Percentiles rank a stretch among this genome's conserved stretches.
These are phyloP conservation scores for Sebastiscus tertius DNA, from an alignment of 2,797 vertebrate genomes.

Conservation along the genomic window DNA sequence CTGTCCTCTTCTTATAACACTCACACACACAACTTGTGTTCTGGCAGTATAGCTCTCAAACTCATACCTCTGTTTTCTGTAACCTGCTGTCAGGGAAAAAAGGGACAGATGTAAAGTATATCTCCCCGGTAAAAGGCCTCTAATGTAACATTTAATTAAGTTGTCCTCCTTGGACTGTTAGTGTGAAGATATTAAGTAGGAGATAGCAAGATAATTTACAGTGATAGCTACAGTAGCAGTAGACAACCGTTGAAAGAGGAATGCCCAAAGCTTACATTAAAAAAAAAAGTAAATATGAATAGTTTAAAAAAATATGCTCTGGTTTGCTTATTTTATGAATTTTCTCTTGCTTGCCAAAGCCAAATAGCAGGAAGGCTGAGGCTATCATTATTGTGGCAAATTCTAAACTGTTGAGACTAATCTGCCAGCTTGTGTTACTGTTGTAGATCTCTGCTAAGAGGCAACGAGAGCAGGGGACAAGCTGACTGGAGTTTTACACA, in stretches of 20 bases:
- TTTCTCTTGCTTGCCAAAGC: constrained; percentile 25
- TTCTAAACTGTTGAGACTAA: constrained; percentile 75
- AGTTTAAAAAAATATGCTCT: constrained; percentile 4
- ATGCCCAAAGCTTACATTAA: neutral
- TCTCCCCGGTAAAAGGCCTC: neutral
- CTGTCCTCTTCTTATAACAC: constrained; percentile 44
- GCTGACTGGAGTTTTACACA: constrained; percentile 53
- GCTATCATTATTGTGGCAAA: constrained; percentile 63
- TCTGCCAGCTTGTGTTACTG: constrained; percentile 71
- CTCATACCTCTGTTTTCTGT: constrained; percentile 55
- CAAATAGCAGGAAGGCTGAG: constrained; percentile 36
- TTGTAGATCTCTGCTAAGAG: constrained; percentile 56
- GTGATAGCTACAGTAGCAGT: neutral
- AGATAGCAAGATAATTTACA: neutral
- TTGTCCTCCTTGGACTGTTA: neutral
- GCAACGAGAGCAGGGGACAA: constrained; percentile 48
- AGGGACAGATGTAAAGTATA: constrained; percentile 6
- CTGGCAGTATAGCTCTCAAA: constrained; percentile 46
- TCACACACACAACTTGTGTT: constrained; percentile 45
- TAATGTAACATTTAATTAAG: neutral
- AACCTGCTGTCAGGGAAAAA: constrained; percentile 35
- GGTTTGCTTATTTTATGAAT: constrained; percentile 31
- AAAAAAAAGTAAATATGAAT: neutral
- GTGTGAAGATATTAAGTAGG: neutral
- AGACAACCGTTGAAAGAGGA: neutral